phyloP scores from a whole-genome alignment of 2,797 vertebrate genomes.

The Antrozous pallidus region DNA sequence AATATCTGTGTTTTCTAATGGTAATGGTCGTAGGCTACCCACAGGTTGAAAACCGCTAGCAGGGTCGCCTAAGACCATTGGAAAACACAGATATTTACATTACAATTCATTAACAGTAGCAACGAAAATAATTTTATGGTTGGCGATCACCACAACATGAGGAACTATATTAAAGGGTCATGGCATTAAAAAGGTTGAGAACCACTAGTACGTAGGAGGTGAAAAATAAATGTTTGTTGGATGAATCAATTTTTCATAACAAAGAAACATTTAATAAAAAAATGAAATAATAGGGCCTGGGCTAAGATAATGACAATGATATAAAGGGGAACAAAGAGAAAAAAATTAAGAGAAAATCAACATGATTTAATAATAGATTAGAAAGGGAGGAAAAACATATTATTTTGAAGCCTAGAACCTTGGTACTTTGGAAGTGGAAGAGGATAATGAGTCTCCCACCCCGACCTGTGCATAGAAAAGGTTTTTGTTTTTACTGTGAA shows the following conservation, averaged over 20 bases:
- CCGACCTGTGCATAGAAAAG: not conserved
- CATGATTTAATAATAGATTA: not conserved
- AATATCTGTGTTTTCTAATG: too few species aligned
- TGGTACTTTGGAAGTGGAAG: not conserved
- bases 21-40: too few species aligned
- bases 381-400: not conserved
- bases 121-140: too few species aligned
- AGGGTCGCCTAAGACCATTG: too few species aligned
- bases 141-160: too few species aligned
- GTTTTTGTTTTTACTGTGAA: not conserved
- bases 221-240: not conserved
- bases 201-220: not conserved
- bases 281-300: not conserved
- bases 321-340: not conserved
- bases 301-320: not conserved
- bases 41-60: too few species aligned
- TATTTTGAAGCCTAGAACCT: not conserved
- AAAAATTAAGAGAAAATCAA: not conserved
- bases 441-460: not conserved
- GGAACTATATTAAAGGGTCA: too few species aligned
- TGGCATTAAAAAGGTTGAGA: too few species aligned
- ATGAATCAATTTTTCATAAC: not conserved
- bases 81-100: too few species aligned
- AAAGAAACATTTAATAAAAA: not conserved
- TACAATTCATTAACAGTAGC: too few species aligned